phyloP scores from a whole-genome alignment of 2,797 vertebrate species.

The Holocentrus rufus region DNA sequence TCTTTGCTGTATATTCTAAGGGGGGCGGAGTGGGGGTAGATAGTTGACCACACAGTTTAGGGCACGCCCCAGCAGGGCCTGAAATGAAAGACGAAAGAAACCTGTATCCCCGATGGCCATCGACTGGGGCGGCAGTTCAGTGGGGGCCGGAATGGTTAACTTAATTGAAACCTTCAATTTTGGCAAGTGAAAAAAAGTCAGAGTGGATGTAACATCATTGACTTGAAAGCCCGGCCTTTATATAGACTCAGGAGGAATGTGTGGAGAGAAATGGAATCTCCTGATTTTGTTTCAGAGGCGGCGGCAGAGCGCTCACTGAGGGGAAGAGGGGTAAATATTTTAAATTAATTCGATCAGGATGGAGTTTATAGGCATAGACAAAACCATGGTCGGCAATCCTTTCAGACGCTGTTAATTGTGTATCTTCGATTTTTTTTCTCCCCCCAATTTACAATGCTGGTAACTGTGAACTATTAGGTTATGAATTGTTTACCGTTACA shows the following conservation, averaged over 20 bases:
- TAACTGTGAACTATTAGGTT: background rate
- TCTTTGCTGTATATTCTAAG: conserved; percentile 20
- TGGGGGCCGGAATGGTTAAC: conserved; percentile 38
- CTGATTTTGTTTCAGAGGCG: conserved; percentile 13
- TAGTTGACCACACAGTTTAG: conserved; percentile 52
- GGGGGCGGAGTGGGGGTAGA: background rate
- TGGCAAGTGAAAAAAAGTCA: conserved; percentile 22
- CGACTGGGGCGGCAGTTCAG: conserved; percentile 7
- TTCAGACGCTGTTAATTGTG: no score
- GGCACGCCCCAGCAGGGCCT: conserved; percentile 41
- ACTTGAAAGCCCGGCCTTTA: conserved; percentile 41
- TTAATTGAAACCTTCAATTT: conserved; percentile 58
- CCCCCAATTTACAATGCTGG: no score
- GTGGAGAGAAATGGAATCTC: conserved; percentile 16
- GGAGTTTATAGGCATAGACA: no score
- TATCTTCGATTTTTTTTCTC: no score
- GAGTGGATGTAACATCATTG: conserved; percentile 32
- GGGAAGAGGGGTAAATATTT: conserved; percentile 23
- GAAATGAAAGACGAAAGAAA: conserved; percentile 61
- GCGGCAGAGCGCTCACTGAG: background rate
- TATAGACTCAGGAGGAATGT: conserved; percentile 29
- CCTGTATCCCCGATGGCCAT: conserved; percentile 39
- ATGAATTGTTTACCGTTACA: no score
- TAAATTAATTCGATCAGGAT: conserved; percentile 1
- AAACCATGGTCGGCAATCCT: no score